Percentiles rank a stretch among this genome's conserved stretches.
Evolutionary conservation across 1,140 invertebrate genomes (phyloP).

Genomic region (Glossosoma conforme): DNA sequence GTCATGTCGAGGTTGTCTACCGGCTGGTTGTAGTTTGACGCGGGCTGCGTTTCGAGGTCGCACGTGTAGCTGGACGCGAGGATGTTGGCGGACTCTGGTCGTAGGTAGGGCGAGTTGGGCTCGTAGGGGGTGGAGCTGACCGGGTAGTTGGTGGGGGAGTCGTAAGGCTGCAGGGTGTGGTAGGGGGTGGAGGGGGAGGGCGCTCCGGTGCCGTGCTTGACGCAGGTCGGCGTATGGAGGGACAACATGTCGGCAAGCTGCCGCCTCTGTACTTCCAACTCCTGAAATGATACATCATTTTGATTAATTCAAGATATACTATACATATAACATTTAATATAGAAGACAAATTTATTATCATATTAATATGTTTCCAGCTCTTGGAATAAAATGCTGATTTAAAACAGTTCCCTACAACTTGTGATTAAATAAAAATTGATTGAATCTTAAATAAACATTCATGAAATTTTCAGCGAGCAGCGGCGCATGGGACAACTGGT

Average conservation of each 20-base stretch:
- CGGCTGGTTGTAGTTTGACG: slow-evolving; percentile 29
- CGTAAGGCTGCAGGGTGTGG: slow-evolving; percentile 43
- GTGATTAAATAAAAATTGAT: too few relatives aligned
- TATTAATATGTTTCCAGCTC: too few relatives aligned
- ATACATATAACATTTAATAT: too few relatives aligned
- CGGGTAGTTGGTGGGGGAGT: slow-evolving; percentile 41
- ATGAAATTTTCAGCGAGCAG: too few relatives aligned
- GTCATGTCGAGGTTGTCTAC: slow-evolving; percentile 26
- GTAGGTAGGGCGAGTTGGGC: slow-evolving; percentile 45
- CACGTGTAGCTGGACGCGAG: slow-evolving; percentile 49
- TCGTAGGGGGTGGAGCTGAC: slow-evolving; percentile 38
- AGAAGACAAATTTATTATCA: too few relatives aligned
- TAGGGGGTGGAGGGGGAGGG: slow-evolving; percentile 38
- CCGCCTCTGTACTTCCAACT: slow-evolving; percentile 66
- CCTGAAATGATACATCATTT: too few relatives aligned
- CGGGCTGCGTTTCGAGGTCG: slow-evolving; percentile 25
- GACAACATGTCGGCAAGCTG: slow-evolving; percentile 69
- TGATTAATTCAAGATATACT: too few relatives aligned
- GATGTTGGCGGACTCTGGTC: slow-evolving; percentile 48
- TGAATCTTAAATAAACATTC: too few relatives aligned
- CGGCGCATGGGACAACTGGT: too few relatives aligned
- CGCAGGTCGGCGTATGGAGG: slow-evolving; percentile 63
- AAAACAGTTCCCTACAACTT: too few relatives aligned
- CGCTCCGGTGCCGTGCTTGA: slow-evolving; percentile 50
- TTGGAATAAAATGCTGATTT: too few relatives aligned